Conservation (phyloP, 2,113 vertebrate genomes). For the cattle (Bos taurus) region ARS-UCD2.0 NC_037330.1:44898001-44898500, state of each 20-base stretch:
- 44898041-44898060: not conserved
- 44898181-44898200: not conserved
- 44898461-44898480: not conserved
- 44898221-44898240: not conserved
- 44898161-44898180: not conserved
- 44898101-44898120: not conserved
- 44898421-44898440: not conserved
- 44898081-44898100: not conserved
- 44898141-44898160: not conserved
- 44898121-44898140: not conserved
- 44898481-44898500: not conserved
- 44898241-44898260: not conserved
- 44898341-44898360: not conserved
- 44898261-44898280: not conserved
- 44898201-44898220: not conserved
- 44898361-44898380: rapidly evolving
- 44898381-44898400: not conserved
- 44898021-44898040: not conserved
- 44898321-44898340: not conserved
- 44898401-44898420: not conserved
- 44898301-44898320: not conserved
- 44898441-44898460: not conserved
- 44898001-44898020: not conserved
- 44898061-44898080: not conserved
- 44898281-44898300: not conserved